Conservation (phyloP, 2,888 invertebrate genomes). For the Epinotia ramella region DNA sequence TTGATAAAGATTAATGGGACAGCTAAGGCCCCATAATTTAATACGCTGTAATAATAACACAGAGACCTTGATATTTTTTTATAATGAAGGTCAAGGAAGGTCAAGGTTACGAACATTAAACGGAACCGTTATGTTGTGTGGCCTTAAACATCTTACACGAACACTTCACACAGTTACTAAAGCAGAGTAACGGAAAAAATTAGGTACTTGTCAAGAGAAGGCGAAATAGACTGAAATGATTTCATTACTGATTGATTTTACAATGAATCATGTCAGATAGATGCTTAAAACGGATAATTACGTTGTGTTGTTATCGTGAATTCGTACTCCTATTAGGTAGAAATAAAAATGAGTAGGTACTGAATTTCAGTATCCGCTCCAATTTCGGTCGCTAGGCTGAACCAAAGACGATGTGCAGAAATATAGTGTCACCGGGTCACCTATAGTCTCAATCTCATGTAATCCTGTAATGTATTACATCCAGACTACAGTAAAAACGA, state of each 20-base stretch:
- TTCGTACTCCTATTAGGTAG: background rate
- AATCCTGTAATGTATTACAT: too few relatives aligned
- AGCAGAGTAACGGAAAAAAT: too few relatives aligned
- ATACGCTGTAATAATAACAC: conserved; percentile 1
- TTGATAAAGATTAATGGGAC: background rate
- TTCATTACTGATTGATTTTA: too few relatives aligned
- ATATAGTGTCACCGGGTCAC: conserved; percentile 20
- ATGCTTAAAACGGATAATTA: background rate
- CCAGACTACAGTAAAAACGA: too few relatives aligned
- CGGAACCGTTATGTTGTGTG: conserved; percentile 13
- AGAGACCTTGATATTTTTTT: conserved; percentile 12
- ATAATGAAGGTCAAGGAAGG: conserved; percentile 22
- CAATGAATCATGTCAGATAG: too few relatives aligned
- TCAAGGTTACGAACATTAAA: conserved; percentile 14
- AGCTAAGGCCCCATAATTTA: background rate
- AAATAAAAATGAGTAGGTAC: background rate
- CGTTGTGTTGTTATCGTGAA: background rate
- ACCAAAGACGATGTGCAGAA: conserved; percentile 15
- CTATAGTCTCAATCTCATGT: background rate
- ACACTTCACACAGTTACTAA: too few relatives aligned
- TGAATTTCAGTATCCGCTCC: background rate
- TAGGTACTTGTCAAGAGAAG: too few relatives aligned
- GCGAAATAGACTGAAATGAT: too few relatives aligned
- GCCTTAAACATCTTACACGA: background rate
- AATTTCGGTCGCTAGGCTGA: conserved; percentile 2